phyloP scores from a whole-genome alignment of 2,113 vertebrate species.

The Amblyopsis rosae region DNA sequence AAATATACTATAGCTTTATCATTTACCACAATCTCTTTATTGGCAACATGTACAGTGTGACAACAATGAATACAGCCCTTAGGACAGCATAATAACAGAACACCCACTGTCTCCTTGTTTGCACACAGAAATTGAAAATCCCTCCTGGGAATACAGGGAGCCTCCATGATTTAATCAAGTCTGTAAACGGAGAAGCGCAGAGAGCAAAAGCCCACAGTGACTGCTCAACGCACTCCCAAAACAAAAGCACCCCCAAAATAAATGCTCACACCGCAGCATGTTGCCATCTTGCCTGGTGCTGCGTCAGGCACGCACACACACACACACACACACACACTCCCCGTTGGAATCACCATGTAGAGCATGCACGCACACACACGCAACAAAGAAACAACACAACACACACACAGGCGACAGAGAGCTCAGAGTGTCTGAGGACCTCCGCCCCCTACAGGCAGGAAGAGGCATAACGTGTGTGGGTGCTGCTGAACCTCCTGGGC shows the following conservation, averaged over 20 bases:
- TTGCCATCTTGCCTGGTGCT: too few relatives aligned
- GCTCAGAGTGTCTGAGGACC: not conserved
- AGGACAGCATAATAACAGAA: not conserved
- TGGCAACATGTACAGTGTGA: not conserved
- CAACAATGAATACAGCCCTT: not conserved
- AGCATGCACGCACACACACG: not conserved
- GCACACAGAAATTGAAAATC: not conserved
- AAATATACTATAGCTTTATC: not conserved
- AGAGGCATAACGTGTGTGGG: not conserved
- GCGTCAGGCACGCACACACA: too few relatives aligned
- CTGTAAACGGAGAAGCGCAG: not conserved
- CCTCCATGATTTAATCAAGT: not conserved
- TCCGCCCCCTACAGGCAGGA: conserved; percentile 19
- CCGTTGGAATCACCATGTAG: not conserved
- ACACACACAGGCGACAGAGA: not conserved
- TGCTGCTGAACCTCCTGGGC: too few relatives aligned
- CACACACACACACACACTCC: not conserved
- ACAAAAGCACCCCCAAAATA: too few relatives aligned
- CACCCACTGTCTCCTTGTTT: conserved; percentile 3
- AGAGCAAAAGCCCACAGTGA: not conserved
- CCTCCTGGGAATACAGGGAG: not conserved
- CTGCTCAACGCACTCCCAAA: not conserved
- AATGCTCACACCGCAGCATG: too few relatives aligned
- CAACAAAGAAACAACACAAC: not conserved
- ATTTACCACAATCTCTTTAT: not conserved